These are phyloP conservation scores for Plecotus auritus DNA, from an alignment of 2,113 vertebrate species.

Conservation along the genomic window DNA sequence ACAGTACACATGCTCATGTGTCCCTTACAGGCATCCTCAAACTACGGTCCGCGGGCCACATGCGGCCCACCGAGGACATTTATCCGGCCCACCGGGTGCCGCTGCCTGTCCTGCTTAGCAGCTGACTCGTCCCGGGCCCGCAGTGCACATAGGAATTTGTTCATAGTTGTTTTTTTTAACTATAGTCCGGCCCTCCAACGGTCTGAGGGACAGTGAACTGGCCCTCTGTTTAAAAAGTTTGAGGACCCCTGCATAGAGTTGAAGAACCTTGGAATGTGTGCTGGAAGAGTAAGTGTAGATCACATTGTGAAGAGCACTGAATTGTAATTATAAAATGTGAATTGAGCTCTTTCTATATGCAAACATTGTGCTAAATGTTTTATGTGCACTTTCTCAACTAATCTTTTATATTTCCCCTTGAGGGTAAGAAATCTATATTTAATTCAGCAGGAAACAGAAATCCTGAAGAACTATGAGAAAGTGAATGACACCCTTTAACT, in stretches of 20 bases:
- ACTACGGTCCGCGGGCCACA: too few species aligned
- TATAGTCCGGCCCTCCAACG: too few species aligned
- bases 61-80: too few species aligned
- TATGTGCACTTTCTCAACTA: background rate
- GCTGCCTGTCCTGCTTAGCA: too few species aligned
- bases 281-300: background rate
- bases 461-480: background rate
- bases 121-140: too few species aligned
- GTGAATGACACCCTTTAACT: background rate
- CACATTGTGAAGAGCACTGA: background rate
- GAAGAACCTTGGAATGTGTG: background rate
- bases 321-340: constrained; percentile 32
- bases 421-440: background rate
- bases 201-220: too few species aligned
- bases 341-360: background rate
- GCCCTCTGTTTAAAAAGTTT: too few species aligned
- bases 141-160: too few species aligned
- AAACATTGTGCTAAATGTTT: background rate
- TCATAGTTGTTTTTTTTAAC: too few species aligned
- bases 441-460: background rate
- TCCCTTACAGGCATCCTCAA: too few species aligned
- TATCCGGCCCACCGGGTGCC: too few species aligned
- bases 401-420: background rate
- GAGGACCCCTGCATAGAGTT: too few species aligned
- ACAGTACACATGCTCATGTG: background rate